Percentiles rank a stretch among this genome's conserved stretches.
These are phyloP conservation scores for Myiozetetes cayanensis DNA, from an alignment of 2,113 vertebrate species.

Conservation along the genomic window DNA sequence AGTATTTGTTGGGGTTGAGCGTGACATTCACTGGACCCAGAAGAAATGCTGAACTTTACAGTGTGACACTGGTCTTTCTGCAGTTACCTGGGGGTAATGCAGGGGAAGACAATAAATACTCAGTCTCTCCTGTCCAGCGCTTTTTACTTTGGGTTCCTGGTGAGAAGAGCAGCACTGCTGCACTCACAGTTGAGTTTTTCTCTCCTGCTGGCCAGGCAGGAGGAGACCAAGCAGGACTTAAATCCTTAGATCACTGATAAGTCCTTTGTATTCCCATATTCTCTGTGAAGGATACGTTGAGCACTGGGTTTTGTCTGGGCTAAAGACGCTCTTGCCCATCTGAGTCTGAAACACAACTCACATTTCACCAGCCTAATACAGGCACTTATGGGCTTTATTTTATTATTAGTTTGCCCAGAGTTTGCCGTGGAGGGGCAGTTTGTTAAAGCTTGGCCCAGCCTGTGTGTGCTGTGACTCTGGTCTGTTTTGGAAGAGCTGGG, in stretches of 20 bases:
- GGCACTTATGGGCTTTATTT: neutral
- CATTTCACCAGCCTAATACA: neutral
- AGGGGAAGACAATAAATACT: neutral
- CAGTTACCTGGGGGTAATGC: neutral
- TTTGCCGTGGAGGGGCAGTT: neutral
- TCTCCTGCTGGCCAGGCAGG: neutral
- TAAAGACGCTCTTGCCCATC: neutral
- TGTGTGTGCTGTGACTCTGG: neutral
- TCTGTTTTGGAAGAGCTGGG: neutral
- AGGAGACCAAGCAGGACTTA: neutral
- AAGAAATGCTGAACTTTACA: neutral
- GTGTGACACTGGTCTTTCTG: neutral
- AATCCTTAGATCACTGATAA: neutral
- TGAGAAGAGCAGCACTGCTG: neutral
- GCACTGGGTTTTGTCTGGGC: neutral
- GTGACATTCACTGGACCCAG: neutral
- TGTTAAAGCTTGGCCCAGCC: neutral
- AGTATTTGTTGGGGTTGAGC: neutral
- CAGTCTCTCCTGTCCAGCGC: neutral
- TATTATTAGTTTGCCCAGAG: neutral
- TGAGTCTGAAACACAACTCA: neutral
- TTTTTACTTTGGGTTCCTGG: neutral
- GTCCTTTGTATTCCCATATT: neutral
- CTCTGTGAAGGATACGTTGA: neutral
- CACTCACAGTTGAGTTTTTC: neutral